Percentiles rank a stretch among this genome's conserved stretches.
Conservation (phyloP, 2,888 invertebrate species). For the Clitarchus hookeri region DNA sequence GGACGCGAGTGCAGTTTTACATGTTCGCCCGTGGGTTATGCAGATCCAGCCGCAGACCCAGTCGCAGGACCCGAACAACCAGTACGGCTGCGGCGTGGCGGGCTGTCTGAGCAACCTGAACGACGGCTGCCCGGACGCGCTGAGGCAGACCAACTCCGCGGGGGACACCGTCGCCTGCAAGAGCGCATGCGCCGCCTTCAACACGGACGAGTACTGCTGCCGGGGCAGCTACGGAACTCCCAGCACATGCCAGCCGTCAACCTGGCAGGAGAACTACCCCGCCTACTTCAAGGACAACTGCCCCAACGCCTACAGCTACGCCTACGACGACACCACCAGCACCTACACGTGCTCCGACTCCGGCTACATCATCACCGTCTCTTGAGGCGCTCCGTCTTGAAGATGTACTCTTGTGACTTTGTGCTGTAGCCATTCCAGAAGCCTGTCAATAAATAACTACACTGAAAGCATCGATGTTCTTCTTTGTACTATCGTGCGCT, state of each 20-base stretch:
- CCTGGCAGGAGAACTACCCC: conserved; percentile 54
- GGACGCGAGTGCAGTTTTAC: no score
- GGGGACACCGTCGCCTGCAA: conserved; percentile 54
- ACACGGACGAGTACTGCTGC: conserved; percentile 58
- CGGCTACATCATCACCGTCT: conserved; percentile 35
- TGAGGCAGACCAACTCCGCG: conserved; percentile 39
- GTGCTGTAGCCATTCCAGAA: no score
- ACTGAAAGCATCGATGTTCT: no score
- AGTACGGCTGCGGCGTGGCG: conserved; percentile 52
- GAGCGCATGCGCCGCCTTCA: conserved; percentile 57
- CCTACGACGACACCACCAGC: conserved; percentile 59
- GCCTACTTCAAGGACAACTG: conserved; percentile 56
- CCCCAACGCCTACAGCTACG: conserved; percentile 60
- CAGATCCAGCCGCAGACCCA: no score
- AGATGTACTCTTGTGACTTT: no score
- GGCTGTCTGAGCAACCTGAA: conserved; percentile 52
- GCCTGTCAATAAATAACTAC: no score
- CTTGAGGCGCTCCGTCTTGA: not conserved
- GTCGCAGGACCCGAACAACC: no score
- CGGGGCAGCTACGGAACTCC: conserved; percentile 51
- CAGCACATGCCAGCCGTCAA: conserved; percentile 52
- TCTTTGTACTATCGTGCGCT: no score
- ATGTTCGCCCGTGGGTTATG: no score
- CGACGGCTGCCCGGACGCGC: conserved; percentile 52
- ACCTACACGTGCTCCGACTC: conserved; percentile 54